Conservation (phyloP, 2,888 invertebrate species). For the Callyntrura sp. region DNA sequence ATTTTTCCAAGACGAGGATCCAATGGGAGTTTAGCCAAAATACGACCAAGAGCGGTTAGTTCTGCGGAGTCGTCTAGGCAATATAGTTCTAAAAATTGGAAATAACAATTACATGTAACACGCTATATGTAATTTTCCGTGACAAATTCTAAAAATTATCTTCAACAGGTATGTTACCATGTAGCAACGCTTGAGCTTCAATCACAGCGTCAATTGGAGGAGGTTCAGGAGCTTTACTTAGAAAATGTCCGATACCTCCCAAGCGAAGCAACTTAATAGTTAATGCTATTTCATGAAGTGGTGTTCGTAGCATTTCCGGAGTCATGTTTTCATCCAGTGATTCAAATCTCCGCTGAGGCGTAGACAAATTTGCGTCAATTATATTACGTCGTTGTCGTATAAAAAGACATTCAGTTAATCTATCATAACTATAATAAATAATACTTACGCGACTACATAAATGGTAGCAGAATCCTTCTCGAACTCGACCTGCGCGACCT, state of each 20-base stretch:
- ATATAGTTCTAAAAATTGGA: constrained; percentile 90
- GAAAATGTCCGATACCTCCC: constrained; percentile 96
- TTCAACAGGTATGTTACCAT: constrained; percentile 86
- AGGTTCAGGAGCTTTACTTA: constrained; percentile 98
- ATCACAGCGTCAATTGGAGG: constrained; percentile 99
- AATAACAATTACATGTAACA: too few relatives aligned
- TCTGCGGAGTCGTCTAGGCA: constrained; percentile 95
- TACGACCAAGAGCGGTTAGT: constrained; percentile 96
- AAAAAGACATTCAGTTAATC: too few relatives aligned
- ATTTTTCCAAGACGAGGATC: constrained; percentile 99
- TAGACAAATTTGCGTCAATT: not conserved
- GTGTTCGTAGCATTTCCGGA: constrained; percentile 99
- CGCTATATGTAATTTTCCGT: too few relatives aligned
- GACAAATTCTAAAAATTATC: not conserved
- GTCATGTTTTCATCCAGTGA: constrained; percentile 95
- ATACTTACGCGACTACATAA: constrained; percentile 89
- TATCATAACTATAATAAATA: too few relatives aligned
- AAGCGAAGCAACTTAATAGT: constrained; percentile 95
- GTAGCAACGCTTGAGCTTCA: constrained; percentile 94
- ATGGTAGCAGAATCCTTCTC: constrained; percentile 97
- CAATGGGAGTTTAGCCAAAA: constrained; percentile 97
- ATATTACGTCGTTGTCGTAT: too few relatives aligned
- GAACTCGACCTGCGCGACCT: constrained; percentile 98
- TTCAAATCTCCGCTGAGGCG: constrained; percentile 88
- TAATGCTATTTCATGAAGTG: constrained; percentile 96